phyloP scores from a whole-genome alignment of 1,140 invertebrate species.

The Aphelinus atriplicis region DNA sequence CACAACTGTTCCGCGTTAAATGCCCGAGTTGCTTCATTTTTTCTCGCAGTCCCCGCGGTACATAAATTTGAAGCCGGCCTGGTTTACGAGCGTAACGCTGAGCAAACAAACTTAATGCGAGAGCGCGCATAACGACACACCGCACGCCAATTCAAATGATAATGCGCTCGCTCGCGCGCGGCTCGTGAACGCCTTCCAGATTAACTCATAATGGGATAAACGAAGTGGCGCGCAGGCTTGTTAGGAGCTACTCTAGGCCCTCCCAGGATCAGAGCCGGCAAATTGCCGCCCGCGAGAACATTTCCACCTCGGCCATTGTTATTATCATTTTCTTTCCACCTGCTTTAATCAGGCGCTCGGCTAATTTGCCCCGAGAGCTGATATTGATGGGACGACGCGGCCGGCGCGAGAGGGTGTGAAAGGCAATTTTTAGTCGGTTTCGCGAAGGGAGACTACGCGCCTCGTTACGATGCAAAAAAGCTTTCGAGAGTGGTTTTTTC shows the following conservation, averaged over 20 bases:
- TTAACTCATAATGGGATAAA: conserved; percentile 49
- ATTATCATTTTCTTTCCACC: too few species aligned
- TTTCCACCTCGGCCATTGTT: too few species aligned
- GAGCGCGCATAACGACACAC: conserved; percentile 45
- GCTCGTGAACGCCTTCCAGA: conserved; percentile 47
- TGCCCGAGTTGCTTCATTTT: too few species aligned
- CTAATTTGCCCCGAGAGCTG: not conserved
- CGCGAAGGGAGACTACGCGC: not conserved
- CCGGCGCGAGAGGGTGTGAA: not conserved
- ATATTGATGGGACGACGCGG: not conserved
- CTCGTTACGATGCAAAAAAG: conserved; percentile 4
- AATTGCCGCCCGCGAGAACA: too few species aligned
- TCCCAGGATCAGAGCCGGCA: too few species aligned
- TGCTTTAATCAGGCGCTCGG: not conserved
- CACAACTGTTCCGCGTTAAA: not conserved
- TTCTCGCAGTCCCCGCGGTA: too few species aligned
- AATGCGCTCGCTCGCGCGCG: conserved; percentile 41
- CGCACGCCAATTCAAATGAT: conserved; percentile 54
- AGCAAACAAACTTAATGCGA: conserved; percentile 56
- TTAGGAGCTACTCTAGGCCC: not conserved
- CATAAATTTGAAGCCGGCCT: not conserved
- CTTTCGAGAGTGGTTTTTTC: not conserved
- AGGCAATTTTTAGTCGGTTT: not conserved
- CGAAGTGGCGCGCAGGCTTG: not conserved
- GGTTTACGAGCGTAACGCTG: conserved; percentile 48